phyloP scores from a whole-genome alignment of 2,888 invertebrate genomes.

The Ecdyonurus torrentis region DNA sequence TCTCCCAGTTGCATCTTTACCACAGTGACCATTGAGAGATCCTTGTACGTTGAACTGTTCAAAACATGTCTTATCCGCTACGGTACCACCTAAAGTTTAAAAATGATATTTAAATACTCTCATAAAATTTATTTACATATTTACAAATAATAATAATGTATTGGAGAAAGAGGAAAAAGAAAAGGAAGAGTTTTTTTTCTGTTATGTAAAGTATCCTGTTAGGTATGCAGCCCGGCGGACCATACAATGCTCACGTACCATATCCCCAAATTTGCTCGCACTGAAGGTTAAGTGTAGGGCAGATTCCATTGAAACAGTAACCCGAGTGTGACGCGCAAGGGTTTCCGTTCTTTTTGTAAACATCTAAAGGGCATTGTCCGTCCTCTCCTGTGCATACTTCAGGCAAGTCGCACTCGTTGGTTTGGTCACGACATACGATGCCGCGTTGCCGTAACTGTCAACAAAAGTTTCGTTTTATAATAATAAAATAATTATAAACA shows the following conservation, averaged over 20 bases:
- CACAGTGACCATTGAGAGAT: slow-evolving; percentile 90
- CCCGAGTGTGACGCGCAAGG: slow-evolving; percentile 57
- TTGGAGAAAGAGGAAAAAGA: neutral
- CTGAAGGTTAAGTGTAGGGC: slow-evolving; percentile 73
- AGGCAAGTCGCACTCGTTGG: slow-evolving; percentile 89
- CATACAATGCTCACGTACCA: slow-evolving; percentile 24
- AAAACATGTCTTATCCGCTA: slow-evolving; percentile 77
- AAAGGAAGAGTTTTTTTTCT: neutral
- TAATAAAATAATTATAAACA: too few species aligned
- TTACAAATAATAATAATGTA: too few species aligned
- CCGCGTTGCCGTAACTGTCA: slow-evolving; percentile 58
- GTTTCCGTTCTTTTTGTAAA: slow-evolving; percentile 84
- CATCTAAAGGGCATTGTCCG: slow-evolving; percentile 80
- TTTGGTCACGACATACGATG: slow-evolving; percentile 65
- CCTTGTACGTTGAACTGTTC: slow-evolving; percentile 93
- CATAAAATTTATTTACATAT: too few species aligned
- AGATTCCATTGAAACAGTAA: slow-evolving; percentile 82
- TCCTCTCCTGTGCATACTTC: slow-evolving; percentile 81
- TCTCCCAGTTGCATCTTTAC: slow-evolving; percentile 54
- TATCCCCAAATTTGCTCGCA: slow-evolving; percentile 91
- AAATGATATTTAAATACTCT: too few species aligned
- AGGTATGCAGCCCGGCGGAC: neutral
- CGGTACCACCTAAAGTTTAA: slow-evolving; percentile 54
- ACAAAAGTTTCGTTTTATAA: slow-evolving; percentile 10
- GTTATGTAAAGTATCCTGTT: neutral